Evolutionary conservation across 2,113 vertebrate genomes (phyloP).

Genomic region (Pseudolaguvia tuberculata): DNA sequence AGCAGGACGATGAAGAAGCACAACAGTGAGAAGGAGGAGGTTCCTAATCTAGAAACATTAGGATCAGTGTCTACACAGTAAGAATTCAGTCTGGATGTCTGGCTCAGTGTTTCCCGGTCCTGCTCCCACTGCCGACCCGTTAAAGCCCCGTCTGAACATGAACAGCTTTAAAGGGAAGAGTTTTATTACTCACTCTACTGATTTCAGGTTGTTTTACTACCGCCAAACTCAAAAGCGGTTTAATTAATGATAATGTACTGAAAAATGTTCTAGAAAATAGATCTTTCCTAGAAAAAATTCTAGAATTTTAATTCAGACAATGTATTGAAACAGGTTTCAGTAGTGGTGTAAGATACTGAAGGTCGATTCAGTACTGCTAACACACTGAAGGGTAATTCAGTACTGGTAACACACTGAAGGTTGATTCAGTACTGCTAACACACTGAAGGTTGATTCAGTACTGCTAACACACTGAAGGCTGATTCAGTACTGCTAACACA

Average conservation of each 20-base stretch:
- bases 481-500: too few relatives aligned
- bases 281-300: too few relatives aligned
- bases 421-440: too few relatives aligned
- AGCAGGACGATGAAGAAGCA: not conserved
- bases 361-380: not conserved
- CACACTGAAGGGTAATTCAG: not conserved
- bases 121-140: not conserved
- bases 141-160: not conserved
- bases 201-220: not conserved
- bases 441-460: too few relatives aligned
- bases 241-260: not conserved
- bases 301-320: too few relatives aligned
- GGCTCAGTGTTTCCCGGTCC: not conserved
- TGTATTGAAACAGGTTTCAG: not conserved
- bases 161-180: not conserved
- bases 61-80: not conserved
- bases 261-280: too few relatives aligned
- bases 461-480: too few relatives aligned
- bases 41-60: conserved; percentile 4
- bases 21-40: not conserved
- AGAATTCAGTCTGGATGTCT: not conserved
- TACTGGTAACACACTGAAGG: too few relatives aligned
- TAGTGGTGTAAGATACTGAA: not conserved
- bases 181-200: not conserved
- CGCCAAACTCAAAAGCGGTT: not conserved